These are phyloP conservation scores for Callorhinus ursinus DNA, from an alignment of 2,113 vertebrate species.

Conservation along the genomic window DNA sequence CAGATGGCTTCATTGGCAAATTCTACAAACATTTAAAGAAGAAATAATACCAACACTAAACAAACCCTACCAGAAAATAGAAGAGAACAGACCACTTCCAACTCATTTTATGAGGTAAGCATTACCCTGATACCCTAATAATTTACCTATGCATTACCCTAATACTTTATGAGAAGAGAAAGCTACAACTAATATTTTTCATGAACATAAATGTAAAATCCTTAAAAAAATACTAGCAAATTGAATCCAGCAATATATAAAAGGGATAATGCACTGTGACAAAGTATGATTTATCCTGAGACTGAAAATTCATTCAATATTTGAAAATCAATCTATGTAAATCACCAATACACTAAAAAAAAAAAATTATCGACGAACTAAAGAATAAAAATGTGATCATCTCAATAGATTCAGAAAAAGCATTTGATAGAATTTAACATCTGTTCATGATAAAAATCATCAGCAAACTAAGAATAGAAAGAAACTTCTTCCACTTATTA, in stretches of 20 bases:
- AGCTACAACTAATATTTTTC: neutral
- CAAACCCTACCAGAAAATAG: neutral
- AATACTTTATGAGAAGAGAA: neutral
- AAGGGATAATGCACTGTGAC: neutral
- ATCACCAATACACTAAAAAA: neutral
- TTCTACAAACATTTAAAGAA: conserved; percentile 26
- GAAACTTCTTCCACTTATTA: neutral
- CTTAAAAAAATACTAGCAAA: neutral
- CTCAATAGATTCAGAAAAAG: neutral
- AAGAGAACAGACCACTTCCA: neutral
- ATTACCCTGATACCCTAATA: neutral
- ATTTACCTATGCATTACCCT: neutral
- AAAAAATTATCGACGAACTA: neutral
- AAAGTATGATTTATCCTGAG: neutral
- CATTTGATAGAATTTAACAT: neutral
- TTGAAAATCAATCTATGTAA: conserved; percentile 13
- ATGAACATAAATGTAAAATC: neutral
- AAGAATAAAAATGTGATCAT: neutral
- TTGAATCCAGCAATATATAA: neutral
- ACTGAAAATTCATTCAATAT: neutral
- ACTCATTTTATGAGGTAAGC: neutral
- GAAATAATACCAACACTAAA: neutral
- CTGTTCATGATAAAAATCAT: neutral
- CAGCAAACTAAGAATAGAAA: neutral
- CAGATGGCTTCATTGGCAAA: neutral